These are phyloP conservation scores for Mola mola DNA, from an alignment of 2,113 vertebrate genomes.

Conservation along the genomic window DNA sequence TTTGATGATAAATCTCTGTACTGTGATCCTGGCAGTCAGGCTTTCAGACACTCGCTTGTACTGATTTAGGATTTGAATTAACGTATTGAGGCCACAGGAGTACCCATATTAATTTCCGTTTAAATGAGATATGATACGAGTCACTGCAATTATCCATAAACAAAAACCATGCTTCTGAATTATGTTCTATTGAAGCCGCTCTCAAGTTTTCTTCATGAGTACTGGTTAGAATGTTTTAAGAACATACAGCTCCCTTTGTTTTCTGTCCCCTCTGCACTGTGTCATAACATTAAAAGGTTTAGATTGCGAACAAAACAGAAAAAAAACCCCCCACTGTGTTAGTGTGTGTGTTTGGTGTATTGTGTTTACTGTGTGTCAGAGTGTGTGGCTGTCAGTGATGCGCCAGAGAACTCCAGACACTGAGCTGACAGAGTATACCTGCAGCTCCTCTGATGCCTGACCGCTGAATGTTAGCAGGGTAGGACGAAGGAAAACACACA, in stretches of 20 bases:
- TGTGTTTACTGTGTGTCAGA: slow-evolving; percentile 30
- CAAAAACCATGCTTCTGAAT: no score
- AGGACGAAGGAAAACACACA: neutral
- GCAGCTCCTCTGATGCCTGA: slow-evolving; percentile 41
- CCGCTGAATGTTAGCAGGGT: slow-evolving; percentile 23
- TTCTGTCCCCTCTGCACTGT: no score
- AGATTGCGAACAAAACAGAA: neutral
- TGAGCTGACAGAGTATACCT: slow-evolving; percentile 52
- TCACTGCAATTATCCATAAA: slow-evolving; percentile 13
- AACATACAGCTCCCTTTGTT: no score
- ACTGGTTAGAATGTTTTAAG: no score
- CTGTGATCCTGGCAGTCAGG: slow-evolving; percentile 27
- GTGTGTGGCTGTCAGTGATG: slow-evolving; percentile 39
- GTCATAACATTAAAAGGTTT: neutral
- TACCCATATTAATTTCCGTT: slow-evolving; percentile 26
- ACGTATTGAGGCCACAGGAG: slow-evolving; percentile 32
- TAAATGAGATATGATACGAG: slow-evolving; percentile 35
- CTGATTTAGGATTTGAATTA: slow-evolving; percentile 39
- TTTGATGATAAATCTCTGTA: slow-evolving; percentile 50
- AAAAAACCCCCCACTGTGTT: no score
- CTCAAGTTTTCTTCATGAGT: no score
- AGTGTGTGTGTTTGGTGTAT: neutral
- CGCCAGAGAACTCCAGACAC: slow-evolving; percentile 48
- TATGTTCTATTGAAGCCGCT: no score
- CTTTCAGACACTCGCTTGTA: slow-evolving; percentile 28